Percentiles rank a stretch among this genome's conserved stretches.
These are phyloP conservation scores for Butorides virescens DNA, from an alignment of 2,113 vertebrate genomes.

Conservation along the genomic window DNA sequence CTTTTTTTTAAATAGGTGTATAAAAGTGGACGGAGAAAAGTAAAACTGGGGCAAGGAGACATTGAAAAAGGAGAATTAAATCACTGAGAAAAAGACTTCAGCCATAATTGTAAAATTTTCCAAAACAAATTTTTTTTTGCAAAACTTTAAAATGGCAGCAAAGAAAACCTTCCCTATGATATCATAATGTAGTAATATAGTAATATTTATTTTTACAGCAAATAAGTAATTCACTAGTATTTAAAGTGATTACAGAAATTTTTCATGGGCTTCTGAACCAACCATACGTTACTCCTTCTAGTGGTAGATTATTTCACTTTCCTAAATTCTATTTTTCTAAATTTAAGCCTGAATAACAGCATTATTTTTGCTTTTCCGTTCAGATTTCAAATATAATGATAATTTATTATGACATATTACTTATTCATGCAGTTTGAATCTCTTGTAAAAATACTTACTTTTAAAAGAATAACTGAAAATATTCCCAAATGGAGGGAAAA, in stretches of 20 bases:
- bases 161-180: not conserved
- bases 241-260: not conserved
- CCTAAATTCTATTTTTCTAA: not conserved
- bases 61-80: not conserved
- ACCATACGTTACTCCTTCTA: not conserved
- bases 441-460: not conserved
- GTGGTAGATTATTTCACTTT: not conserved
- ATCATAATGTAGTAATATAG: not conserved
- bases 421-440: not conserved
- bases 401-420: conserved; percentile 13
- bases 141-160: not conserved
- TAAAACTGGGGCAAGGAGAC: not conserved
- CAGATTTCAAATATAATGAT: not conserved
- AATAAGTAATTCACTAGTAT: not conserved
- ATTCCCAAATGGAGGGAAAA: not conserved
- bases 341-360: not conserved
- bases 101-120: not conserved
- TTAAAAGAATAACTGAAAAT: conserved; percentile 7
- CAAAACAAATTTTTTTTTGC: accelerated
- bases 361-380: conserved; percentile 2
- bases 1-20: not conserved
- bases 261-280: not conserved
- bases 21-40: not conserved
- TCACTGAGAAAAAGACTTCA: not conserved
- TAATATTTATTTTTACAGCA: not conserved